Conservation (phyloP, 2,113 vertebrate species). For the Cnemophilus loriae region DNA sequence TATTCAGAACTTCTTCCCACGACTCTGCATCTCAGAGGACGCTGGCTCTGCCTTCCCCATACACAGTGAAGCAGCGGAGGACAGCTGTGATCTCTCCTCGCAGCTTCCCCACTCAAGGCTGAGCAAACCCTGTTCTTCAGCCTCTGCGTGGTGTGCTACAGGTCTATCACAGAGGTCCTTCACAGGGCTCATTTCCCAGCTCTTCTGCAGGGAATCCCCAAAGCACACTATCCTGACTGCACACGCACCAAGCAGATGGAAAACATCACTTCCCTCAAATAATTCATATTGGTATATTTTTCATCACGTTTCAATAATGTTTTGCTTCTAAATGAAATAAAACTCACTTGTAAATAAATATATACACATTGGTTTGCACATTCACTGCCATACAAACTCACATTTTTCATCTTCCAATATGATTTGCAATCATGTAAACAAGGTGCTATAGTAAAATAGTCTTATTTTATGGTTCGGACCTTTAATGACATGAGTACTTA, state of each 20-base stretch:
- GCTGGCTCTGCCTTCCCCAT: not conserved
- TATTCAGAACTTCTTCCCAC: not conserved
- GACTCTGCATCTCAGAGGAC: not conserved
- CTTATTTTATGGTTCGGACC: not conserved
- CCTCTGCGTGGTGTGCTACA: fast-evolving
- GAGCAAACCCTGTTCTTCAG: fast-evolving
- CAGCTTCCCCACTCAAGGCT: not conserved
- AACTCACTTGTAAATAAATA: not conserved
- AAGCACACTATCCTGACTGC: not conserved
- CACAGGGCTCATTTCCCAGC: not conserved
- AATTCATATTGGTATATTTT: not conserved
- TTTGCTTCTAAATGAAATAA: not conserved
- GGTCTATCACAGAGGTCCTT: fast-evolving
- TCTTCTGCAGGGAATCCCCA: not conserved
- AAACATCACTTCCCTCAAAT: not conserved
- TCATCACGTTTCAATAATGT: not conserved
- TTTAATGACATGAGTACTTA: not conserved
- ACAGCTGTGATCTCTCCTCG: not conserved
- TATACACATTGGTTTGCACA: not conserved
- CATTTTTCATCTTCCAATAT: not conserved
- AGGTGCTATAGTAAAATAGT: not conserved
- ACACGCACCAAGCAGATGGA: not conserved
- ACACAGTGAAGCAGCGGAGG: not conserved
- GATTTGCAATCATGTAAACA: not conserved
- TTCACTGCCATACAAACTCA: not conserved